These are phyloP conservation scores for Sarcophaga rosellei DNA, from an alignment of 2,888 invertebrate genomes.

Conservation along the genomic window DNA sequence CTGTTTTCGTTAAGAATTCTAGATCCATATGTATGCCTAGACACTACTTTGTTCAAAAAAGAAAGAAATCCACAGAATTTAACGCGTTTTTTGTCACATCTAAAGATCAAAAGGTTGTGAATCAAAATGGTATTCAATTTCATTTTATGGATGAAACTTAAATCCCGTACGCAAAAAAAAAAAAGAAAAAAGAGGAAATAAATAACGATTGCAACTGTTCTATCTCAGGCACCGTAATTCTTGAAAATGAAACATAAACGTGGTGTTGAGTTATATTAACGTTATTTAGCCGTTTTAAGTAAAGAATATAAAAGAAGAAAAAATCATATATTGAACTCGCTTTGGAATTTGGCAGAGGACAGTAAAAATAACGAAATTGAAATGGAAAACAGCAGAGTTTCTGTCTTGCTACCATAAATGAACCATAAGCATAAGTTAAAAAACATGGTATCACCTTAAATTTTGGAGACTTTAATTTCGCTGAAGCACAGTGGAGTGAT, in stretches of 20 bases:
- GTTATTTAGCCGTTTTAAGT: no score
- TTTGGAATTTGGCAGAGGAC: no score
- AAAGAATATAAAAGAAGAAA: neutral
- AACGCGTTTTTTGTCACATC: neutral
- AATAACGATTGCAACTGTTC: no score
- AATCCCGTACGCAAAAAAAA: neutral
- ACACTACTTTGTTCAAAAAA: no score
- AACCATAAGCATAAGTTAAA: slow-evolving; percentile 53
- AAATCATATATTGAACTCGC: no score
- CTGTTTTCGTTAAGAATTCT: no score
- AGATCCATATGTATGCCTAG: no score
- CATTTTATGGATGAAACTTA: slow-evolving; percentile 37
- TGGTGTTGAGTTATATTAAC: slow-evolving; percentile 62
- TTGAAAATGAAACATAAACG: neutral
- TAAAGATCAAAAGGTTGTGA: slow-evolving; percentile 61
- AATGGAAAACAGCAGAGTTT: slow-evolving; percentile 40
- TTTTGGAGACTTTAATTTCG: neutral
- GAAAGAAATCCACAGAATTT: neutral
- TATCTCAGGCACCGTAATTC: no score
- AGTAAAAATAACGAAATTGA: no score
- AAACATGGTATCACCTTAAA: slow-evolving; percentile 49
- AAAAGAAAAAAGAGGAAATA: no score
- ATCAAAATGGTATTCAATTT: slow-evolving; percentile 58
- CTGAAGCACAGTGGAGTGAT: no score
- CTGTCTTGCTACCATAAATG: slow-evolving; percentile 64